Evolutionary conservation across 2,797 vertebrate genomes (phyloP), one percentile per base, ranked within the genome.

Genomic region (Nasua narica): DNA sequence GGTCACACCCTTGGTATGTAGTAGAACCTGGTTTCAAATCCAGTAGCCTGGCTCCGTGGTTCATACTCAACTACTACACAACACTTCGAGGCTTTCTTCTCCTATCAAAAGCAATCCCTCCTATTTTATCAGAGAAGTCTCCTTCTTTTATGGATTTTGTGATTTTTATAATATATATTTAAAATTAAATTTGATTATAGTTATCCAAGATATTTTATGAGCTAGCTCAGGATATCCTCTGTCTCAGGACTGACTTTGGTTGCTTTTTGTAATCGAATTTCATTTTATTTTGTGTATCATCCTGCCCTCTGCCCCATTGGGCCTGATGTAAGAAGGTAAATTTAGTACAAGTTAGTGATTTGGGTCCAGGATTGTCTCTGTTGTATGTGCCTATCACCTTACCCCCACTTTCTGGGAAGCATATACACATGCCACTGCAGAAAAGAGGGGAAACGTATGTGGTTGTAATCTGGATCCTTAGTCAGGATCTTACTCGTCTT

Each of bases 181-280:
- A 83, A 60, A 93, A 54, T 84, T 87, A 76, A 76, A 79, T 96
- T 54, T 72, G 15, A 27, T 46, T 37, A 81, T 65, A 95, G 25
- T 94, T 76, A 78, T 82, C 50, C 5, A 35, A 74, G 46, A 35
- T 11, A 69, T 58, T 85, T 86, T 62, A 43, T 87, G 46, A 67
- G 67, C 35, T 69, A 90, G 32, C 70, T 43, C 40, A 10, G n/a
- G 35, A 52, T 50, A 43, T 56, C 74, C 62, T 92, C 27, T 81
- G 27, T 77, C 23, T 40, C 43, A 43, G 46, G 11, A 62, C 46
- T 40, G 23, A 74, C 67, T 95, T 83, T 54, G 15, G 52, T 92
- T 83, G 32, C 21, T 81, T 78, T 95, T 92, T 46, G 2, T 90
- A 52, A 58, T 90, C 19, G n/a, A 46, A 60, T 77, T 48, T 60